Evolutionary conservation across 1,140 invertebrate species (phyloP).

Genomic region (Penaeus japonicus): DNA sequence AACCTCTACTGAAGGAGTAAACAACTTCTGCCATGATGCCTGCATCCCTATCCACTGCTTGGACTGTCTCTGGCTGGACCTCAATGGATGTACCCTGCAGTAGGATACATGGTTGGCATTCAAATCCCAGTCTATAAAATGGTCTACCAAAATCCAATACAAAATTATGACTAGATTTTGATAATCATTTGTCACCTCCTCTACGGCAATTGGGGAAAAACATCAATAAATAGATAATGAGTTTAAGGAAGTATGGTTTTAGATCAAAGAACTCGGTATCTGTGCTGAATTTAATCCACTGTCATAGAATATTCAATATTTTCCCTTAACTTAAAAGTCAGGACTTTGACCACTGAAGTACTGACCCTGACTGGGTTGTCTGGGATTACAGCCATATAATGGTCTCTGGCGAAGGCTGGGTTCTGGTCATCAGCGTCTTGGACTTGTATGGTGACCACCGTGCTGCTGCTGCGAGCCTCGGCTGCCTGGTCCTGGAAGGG

Average conservation of each 20-base stretch:
- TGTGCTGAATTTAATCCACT: no score
- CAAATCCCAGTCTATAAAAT: neutral
- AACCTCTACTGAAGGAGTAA: slow-evolving; percentile 72
- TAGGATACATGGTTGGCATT: slow-evolving; percentile 41
- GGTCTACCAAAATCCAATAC: no score
- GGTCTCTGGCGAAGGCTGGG: slow-evolving; percentile 78
- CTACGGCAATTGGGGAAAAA: no score
- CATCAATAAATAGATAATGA: no score
- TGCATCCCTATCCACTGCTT: slow-evolving; percentile 80
- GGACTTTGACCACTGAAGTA: neutral
- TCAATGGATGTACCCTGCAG: slow-evolving; percentile 71
- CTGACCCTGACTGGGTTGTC: slow-evolving; percentile 70
- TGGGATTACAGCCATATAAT: slow-evolving; percentile 78
- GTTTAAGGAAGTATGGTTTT: no score
- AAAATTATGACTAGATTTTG: no score
- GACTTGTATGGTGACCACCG: slow-evolving; percentile 78
- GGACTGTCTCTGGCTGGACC: slow-evolving; percentile 71
- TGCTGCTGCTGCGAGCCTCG: slow-evolving; percentile 78
- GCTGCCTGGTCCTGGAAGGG: slow-evolving; percentile 78
- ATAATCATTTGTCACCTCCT: no score
- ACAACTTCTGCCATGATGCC: slow-evolving; percentile 80
- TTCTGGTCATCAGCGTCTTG: slow-evolving; percentile 94
- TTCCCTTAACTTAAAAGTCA: neutral
- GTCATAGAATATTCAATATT: no score
- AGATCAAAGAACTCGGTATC: no score